Conservation (phyloP, 2,113 vertebrate species). For the Hippocampus zosterae region DNA sequence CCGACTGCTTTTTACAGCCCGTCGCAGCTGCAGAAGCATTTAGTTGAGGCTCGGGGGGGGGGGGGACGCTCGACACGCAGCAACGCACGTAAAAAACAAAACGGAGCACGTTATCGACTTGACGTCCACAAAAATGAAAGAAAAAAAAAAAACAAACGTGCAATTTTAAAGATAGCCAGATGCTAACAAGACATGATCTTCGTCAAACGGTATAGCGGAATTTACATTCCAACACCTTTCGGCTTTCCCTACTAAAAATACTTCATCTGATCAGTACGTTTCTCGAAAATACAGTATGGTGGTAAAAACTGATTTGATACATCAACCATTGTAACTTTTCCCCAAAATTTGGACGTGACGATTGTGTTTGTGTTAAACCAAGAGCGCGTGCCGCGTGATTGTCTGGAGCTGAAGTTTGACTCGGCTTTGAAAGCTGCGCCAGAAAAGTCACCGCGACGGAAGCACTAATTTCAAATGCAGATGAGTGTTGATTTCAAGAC, state of each 20-base stretch:
- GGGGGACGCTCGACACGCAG: not conserved
- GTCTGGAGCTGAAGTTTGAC: no score
- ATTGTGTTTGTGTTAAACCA: no score
- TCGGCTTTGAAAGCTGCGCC: no score
- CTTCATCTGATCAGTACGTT: no score
- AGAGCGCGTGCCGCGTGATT: no score
- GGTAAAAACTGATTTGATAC: not conserved
- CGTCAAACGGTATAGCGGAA: no score
- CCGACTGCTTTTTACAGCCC: conserved; percentile 7
- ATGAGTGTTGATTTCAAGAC: conserved; percentile 10
- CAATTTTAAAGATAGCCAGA: not conserved
- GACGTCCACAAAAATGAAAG: not conserved
- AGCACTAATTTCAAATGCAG: not conserved
- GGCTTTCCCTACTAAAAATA: no score
- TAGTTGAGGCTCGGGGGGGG: not conserved
- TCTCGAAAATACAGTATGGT: not conserved
- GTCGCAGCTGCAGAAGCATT: conserved; percentile 18
- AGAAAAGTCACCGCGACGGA: no score
- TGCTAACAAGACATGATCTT: no score
- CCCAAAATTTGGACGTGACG: no score
- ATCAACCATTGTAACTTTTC: not conserved
- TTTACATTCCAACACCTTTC: no score
- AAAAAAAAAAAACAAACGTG: not conserved
- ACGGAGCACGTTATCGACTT: not conserved
- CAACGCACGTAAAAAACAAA: not conserved